Base-by-base conservation (phyloP, 2,113 vertebrate genomes). In the Amphiprion percula region DNA sequence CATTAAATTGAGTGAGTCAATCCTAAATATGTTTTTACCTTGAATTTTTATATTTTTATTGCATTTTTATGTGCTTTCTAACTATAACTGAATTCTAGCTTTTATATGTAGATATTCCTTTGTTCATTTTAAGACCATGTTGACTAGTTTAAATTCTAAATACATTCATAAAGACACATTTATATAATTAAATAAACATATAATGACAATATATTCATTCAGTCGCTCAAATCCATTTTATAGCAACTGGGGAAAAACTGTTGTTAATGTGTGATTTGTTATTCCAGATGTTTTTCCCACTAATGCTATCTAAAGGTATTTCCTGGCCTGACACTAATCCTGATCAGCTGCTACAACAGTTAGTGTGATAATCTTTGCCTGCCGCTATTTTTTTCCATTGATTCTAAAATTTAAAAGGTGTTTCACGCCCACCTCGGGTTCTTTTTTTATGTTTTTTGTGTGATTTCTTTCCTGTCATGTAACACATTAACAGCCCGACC, bases 1-100 rank as follows among this genome's bases (percentile, higher is more conserved):
- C 46, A 64, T 91, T 89, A 91, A 92, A 89, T 49, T 37, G 7
- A 84, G 74, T 44, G 75, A 64, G 63, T 83, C 44, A 37, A 52
- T 67, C 41, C 86, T 77, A 79, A 87, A 14, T 73, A 77, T 24
- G 30, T 66, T 84, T 68, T 79, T 24, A 71, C 39, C 77, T 66
- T 59, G 21, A 66, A 52, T 60, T 50, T 60, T 63, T 30, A 30
- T 24, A 56, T 41, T 46, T 47, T 74, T 37, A 23, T 24, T 21
- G 39, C 55, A 59, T 62, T 50, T 67, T 14, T 50, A 54, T 63
- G 7, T 11, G 37, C 17, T 52, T 85, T 60, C 58, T 77, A 39
- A 41, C 26, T 2, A 46, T 39, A 12, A 33, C 49, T 23, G 8
- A 54, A 21, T 30, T 74, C 15, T 3, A 5, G n/a, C 10, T 14